A percentile compares a stretch with the other conserved stretches of the same genome.
Conservation (phyloP, 1,140 invertebrate species). For the Neotoxoptera formosana region DNA sequence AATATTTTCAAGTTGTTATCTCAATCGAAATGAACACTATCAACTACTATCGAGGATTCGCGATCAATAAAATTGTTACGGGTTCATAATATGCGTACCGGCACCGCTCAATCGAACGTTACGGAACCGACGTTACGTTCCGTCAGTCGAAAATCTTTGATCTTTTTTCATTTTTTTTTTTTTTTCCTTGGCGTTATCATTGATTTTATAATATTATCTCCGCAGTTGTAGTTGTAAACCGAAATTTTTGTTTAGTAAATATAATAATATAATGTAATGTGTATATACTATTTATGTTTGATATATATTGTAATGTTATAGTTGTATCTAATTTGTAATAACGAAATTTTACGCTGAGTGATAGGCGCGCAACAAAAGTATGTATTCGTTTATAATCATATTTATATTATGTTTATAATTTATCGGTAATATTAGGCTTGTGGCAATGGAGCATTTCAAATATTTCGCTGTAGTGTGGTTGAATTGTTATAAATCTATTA, state of each 20-base stretch:
- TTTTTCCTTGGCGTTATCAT: background rate
- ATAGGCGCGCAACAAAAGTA: background rate
- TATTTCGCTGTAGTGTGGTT: conserved; percentile 23
- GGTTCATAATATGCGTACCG: background rate
- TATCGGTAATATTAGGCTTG: conserved; percentile 11
- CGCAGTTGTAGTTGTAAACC: conserved; percentile 9
- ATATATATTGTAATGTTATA: background rate
- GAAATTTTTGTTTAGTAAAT: background rate
- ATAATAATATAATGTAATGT: background rate
- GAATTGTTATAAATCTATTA: background rate
- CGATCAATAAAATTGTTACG: background rate
- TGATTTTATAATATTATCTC: background rate
- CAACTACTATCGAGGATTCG: too few species aligned
- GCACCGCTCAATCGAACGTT: background rate
- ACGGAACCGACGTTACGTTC: background rate
- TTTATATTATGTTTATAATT: background rate
- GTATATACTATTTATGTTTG: background rate
- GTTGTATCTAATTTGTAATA: background rate
- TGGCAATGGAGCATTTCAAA: conserved; percentile 40
- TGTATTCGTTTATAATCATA: background rate
- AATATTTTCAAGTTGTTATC: too few species aligned
- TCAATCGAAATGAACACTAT: too few species aligned
- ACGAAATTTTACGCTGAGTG: background rate
- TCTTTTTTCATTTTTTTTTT: background rate
- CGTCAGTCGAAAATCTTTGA: background rate